Percentiles rank a stretch among this genome's conserved stretches.
Evolutionary conservation across 2,797 vertebrate species (phyloP).

Genomic region (Ispidina lecontei): DNA sequence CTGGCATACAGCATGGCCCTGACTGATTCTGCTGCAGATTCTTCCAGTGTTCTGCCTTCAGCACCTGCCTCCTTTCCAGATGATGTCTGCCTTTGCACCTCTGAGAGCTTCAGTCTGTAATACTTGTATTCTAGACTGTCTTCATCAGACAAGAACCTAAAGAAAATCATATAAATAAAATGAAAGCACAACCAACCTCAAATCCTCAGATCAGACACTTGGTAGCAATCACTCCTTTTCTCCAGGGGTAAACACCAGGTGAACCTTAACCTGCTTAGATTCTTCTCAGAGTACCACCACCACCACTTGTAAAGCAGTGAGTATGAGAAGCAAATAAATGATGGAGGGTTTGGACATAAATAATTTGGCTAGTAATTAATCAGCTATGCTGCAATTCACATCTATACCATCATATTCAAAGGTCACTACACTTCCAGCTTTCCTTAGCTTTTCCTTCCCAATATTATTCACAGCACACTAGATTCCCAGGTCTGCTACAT

Average conservation of each 20-base stretch:
- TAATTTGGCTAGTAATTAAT: background rate
- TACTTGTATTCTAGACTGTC: conserved; percentile 82
- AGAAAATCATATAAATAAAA: background rate
- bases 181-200: background rate
- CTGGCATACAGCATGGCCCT: conserved; percentile 75
- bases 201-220: background rate
- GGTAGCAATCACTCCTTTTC: background rate
- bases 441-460: background rate
- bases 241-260: background rate
- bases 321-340: background rate
- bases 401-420: background rate
- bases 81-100: conserved; percentile 48
- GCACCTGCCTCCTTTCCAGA: background rate
- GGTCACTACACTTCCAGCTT: background rate
- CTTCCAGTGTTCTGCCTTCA: conserved; percentile 26
- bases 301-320: background rate
- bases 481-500: background rate
- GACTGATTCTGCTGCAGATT: conserved; percentile 39
- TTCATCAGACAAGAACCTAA: conserved; percentile 80
- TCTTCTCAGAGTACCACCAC: background rate
- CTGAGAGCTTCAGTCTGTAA: conserved; percentile 76
- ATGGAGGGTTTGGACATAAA: background rate
- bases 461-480: background rate
- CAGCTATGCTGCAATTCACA: background rate
- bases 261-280: background rate